Evolutionary conservation across 1,140 invertebrate genomes (phyloP).

Genomic region (Capitella teleta): DNA sequence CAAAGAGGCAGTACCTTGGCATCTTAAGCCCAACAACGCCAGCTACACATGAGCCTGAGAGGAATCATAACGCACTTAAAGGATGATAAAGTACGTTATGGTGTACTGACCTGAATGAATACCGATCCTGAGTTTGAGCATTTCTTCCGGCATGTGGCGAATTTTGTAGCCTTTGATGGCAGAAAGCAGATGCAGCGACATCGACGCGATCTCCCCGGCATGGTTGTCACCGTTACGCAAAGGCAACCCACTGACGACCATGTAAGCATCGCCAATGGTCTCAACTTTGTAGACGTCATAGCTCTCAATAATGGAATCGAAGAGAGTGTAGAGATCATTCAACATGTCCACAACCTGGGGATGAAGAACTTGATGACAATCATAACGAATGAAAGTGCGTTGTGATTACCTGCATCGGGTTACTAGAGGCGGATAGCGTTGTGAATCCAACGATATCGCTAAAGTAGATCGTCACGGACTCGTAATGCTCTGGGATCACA

Average conservation of each 20-base stretch:
- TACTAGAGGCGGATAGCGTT: slow-evolving; percentile 76
- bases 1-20: no score
- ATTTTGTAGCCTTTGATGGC: slow-evolving; percentile 77
- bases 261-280: slow-evolving; percentile 42
- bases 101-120: slow-evolving; percentile 69
- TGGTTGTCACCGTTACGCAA: slow-evolving; percentile 56
- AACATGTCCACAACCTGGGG: slow-evolving; percentile 92
- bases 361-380: no score
- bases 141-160: slow-evolving; percentile 67
- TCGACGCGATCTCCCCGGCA: slow-evolving; percentile 70
- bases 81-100: no score
- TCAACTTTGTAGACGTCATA: slow-evolving; percentile 42
- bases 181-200: slow-evolving; percentile 74
- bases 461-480: slow-evolving; percentile 90
- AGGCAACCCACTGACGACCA: slow-evolving; percentile 38
- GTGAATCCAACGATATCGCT: slow-evolving; percentile 85
- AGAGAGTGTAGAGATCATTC: slow-evolving; percentile 84
- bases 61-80: no score
- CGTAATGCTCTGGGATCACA: slow-evolving; percentile 83
- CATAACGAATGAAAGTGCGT: no score
- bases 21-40: no score
- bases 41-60: no score
- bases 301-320: slow-evolving; percentile 34
- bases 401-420: slow-evolving; percentile 73
- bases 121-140: slow-evolving; percentile 83